Evolutionary conservation across 2,113 vertebrate genomes (phyloP).

Genomic region (Catharus fuscescens): DNA sequence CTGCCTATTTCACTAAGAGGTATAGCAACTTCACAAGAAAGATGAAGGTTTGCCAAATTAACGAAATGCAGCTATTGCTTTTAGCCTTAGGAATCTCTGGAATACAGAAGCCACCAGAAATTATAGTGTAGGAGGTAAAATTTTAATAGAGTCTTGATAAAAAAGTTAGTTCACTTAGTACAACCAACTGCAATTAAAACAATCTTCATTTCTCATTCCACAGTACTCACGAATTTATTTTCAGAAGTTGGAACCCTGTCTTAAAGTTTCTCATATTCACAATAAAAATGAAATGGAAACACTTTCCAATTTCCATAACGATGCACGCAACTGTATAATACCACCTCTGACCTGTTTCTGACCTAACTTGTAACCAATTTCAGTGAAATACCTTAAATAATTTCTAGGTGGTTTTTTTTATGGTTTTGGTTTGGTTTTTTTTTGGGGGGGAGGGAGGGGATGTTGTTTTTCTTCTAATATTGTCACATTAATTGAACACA

Average conservation of each 20-base stretch:
- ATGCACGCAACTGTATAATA: not conserved
- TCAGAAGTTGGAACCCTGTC: not conserved
- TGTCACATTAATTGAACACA: not conserved
- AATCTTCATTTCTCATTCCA: not conserved
- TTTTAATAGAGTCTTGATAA: not conserved
- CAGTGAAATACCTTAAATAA: not conserved
- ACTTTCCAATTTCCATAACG: not conserved
- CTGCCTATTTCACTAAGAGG: not conserved
- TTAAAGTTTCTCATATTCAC: not conserved
- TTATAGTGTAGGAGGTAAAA: not conserved
- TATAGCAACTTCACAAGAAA: not conserved
- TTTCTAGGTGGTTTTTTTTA: not conserved
- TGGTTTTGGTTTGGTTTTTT: not conserved
- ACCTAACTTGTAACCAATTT: not conserved
- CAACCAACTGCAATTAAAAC: not conserved
- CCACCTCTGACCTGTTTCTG: not conserved
- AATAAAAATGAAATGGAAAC: not conserved
- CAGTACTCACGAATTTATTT: not conserved
- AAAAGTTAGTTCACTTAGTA: not conserved
- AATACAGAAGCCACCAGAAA: not conserved
- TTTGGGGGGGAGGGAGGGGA: too few relatives aligned
- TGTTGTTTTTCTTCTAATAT: not conserved
- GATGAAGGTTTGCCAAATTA: not conserved
- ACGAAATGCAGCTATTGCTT: not conserved
- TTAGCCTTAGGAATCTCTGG: not conserved